These are phyloP conservation scores for Siphamia tubifer DNA, from an alignment of 2,113 vertebrate genomes.

Conservation along the genomic window DNA sequence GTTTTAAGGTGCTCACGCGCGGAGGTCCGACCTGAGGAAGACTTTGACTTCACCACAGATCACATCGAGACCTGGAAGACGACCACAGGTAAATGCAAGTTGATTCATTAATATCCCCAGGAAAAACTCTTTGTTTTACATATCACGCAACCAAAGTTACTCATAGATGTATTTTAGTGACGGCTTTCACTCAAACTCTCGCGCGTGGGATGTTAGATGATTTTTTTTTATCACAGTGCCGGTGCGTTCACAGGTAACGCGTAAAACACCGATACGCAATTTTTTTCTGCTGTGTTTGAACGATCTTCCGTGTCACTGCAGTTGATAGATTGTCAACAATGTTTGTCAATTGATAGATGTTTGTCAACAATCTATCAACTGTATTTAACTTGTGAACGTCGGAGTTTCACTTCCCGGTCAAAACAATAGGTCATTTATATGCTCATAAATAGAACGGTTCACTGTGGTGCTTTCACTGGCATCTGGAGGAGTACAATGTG, in stretches of 20 bases:
- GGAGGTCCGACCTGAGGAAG: no score
- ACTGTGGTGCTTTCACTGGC: not conserved
- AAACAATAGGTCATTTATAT: not conserved
- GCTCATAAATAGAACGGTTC: not conserved
- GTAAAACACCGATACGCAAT: not conserved
- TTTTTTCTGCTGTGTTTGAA: not conserved
- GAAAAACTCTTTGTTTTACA: no score
- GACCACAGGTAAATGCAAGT: conserved; percentile 50
- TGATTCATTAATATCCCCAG: not conserved
- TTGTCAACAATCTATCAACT: not conserved
- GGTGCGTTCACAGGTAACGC: conserved; percentile 34
- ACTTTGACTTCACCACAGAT: not conserved
- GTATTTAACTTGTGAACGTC: not conserved
- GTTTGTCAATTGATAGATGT: no score
- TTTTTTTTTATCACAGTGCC: not conserved
- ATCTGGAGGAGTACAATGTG: not conserved
- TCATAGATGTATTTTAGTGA: not conserved
- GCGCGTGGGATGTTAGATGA: not conserved
- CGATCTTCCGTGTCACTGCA: not conserved
- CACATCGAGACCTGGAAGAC: not conserved
- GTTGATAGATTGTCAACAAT: no score
- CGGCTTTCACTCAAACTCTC: not conserved
- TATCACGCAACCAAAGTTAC: no score
- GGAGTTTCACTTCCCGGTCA: conserved; percentile 11
- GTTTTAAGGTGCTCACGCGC: no score